Evolutionary conservation across 1,140 invertebrate genomes (phyloP).

Genomic region (Ericerus pela): DNA sequence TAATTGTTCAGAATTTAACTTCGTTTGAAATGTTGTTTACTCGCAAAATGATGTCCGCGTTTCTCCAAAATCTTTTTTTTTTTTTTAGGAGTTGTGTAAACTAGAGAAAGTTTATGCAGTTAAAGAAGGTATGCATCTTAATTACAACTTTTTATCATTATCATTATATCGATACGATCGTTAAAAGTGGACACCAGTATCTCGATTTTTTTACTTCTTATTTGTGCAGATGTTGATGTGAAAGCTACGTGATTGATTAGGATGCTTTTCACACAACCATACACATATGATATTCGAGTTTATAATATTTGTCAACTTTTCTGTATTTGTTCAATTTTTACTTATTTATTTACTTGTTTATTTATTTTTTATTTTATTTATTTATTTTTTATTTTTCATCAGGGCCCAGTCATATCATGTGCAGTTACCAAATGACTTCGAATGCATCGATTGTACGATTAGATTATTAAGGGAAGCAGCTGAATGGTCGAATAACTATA

Average conservation of each 20-base stretch:
- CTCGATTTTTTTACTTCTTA: not conserved
- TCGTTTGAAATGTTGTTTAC: too few relatives aligned
- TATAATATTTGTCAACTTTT: too few relatives aligned
- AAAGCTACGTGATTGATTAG: not conserved
- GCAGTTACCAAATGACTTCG: slow-evolving; percentile 60
- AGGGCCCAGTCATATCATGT: slow-evolving; percentile 70
- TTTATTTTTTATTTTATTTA: too few relatives aligned
- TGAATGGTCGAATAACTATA: slow-evolving; percentile 71
- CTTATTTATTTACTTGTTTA: too few relatives aligned
- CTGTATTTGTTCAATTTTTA: too few relatives aligned
- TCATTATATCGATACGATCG: slow-evolving; percentile 2
- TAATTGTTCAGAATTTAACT: too few relatives aligned
- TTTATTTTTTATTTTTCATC: slow-evolving; percentile 26
- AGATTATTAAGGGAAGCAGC: slow-evolving; percentile 71
- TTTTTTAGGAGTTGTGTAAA: not conserved
- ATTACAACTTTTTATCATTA: slow-evolving; percentile 10
- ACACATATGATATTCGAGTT: too few relatives aligned
- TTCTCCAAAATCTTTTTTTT: not conserved
- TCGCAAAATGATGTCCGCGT: too few relatives aligned
- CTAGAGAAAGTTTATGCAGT: not conserved
- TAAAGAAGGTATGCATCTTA: not conserved
- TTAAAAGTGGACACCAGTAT: slow-evolving; percentile 5
- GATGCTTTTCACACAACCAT: too few relatives aligned
- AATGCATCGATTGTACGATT: slow-evolving; percentile 78
- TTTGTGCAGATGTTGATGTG: not conserved